Base-by-base conservation (phyloP, 1,140 invertebrate genomes). In the Sarcophaga peregrina region DNA sequence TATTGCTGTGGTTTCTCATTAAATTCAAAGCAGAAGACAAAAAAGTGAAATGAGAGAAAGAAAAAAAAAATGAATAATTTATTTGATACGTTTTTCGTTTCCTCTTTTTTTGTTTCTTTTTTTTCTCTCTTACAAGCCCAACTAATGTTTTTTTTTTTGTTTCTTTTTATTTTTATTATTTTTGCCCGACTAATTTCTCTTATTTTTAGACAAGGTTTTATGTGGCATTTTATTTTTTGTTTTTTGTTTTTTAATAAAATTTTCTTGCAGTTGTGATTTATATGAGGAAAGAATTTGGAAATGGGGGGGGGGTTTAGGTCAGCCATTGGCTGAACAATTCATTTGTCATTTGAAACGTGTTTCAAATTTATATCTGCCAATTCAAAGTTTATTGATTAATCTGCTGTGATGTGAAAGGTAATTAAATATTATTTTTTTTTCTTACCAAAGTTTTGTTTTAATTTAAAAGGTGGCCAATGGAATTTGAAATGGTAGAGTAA, bases 1-100 rank as follows among this genome's bases (percentile, higher is more conserved):
- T 48, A n/a, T 68, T 20, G 45, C 45, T 48, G 46, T 76, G 74
- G 74, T 76, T 48, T 68, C 17, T 76, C 45, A 76, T 48, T 47
- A 76, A n/a, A 48, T 48, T 76, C 17, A n/a, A 47, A 15, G 13
- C 4, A 15, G 45, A 75, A 75, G 13, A 75, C 46, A 46, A 75
- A 75, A 75, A 46, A 73, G 0, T 73, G 8, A 52, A 13, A 13
- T 52, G 50, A 11, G 48, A 8, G 50, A 13, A 5, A 1, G 0
- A 62, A 68, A 20, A 25, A 68, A 68, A 68, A 20, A n/a, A 68
- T 68, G 62, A 68, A 68, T 68, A 68, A 68, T 68, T 20, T 68
- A 68, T 68, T 58, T 58, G 17, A 68, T 68, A 20, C 17, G 17
- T 68, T 37, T 37, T 37, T 37, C 25, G 25, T 37, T 37, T 37